These are phyloP conservation scores for Aporophyla nigra DNA, from an alignment of 2,888 invertebrate genomes.

Conservation along the genomic window DNA sequence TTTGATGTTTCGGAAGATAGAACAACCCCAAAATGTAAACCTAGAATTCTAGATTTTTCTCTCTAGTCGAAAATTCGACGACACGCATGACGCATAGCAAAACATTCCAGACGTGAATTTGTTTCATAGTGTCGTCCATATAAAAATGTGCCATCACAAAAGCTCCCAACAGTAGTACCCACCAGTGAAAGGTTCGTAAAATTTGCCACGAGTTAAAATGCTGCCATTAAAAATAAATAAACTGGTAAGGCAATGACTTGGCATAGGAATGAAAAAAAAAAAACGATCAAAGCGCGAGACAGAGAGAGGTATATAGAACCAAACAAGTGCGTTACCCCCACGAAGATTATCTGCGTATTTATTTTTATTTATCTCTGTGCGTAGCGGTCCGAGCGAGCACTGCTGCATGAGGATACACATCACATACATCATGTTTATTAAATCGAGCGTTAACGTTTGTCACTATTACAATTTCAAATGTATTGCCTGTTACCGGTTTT, in stretches of 20 bases:
- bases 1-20: background rate
- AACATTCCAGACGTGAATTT: slow-evolving; percentile 28
- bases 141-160: slow-evolving; percentile 40
- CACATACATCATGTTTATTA: slow-evolving; percentile 63
- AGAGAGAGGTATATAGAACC: slow-evolving; percentile 80
- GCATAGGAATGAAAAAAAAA: slow-evolving; percentile 82
- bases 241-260: slow-evolving; percentile 87
- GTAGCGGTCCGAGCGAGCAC: slow-evolving; percentile 66
- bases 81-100: background rate
- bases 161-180: slow-evolving; percentile 54
- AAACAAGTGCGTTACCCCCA: slow-evolving; percentile 90
- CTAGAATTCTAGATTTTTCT: background rate
- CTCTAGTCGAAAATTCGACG: background rate
- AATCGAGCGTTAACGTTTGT: slow-evolving; percentile 45
- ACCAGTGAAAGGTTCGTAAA: slow-evolving; percentile 83
- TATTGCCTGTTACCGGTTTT: slow-evolving; percentile 25
- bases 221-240: slow-evolving; percentile 83
- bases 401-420: slow-evolving; percentile 50
- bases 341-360: slow-evolving; percentile 86
- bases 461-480: slow-evolving; percentile 35
- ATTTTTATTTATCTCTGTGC: slow-evolving; percentile 82
- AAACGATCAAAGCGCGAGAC: slow-evolving; percentile 79
- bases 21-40: background rate
- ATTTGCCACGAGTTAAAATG: slow-evolving; percentile 79
- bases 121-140: slow-evolving; percentile 29